phyloP scores from a whole-genome alignment of 2,797 vertebrate genomes.

The Macrochelys suwanniensis region DNA sequence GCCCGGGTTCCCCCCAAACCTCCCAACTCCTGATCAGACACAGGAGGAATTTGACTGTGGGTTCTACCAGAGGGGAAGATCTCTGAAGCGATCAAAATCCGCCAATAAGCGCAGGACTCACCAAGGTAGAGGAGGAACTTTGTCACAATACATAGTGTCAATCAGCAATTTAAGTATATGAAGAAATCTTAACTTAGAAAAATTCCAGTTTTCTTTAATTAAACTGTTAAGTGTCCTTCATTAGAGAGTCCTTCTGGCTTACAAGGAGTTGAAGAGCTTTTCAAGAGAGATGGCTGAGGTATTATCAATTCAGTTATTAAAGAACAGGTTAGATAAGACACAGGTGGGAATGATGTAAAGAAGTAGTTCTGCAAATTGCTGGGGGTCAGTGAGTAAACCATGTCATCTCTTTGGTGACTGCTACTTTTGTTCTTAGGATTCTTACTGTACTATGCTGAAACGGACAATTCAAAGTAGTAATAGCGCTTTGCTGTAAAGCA shows the following conservation, averaged over 20 bases:
- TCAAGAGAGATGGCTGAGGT: background rate
- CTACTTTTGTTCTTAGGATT: background rate
- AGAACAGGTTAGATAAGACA: background rate
- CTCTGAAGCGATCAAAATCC: too few relatives aligned
- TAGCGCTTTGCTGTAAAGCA: background rate
- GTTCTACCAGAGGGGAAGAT: too few relatives aligned
- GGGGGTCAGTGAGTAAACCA: background rate
- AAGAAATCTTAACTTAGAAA: background rate
- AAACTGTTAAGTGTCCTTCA: background rate
- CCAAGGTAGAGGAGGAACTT: too few relatives aligned
- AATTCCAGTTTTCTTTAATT: background rate
- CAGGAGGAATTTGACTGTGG: too few relatives aligned
- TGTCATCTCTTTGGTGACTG: background rate
- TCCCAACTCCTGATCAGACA: too few relatives aligned
- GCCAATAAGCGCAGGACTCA: too few relatives aligned
- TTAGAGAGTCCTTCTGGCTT: background rate
- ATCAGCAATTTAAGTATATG: background rate
- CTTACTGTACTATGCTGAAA: background rate
- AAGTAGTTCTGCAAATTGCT: background rate
- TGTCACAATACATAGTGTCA: background rate
- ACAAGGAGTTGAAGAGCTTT: background rate
- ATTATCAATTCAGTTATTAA: background rate
- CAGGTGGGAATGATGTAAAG: background rate
- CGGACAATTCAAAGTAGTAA: background rate
- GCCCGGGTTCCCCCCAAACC: too few relatives aligned